Conservation (phyloP, 2,888 invertebrate species). For the Empis livida region DNA sequence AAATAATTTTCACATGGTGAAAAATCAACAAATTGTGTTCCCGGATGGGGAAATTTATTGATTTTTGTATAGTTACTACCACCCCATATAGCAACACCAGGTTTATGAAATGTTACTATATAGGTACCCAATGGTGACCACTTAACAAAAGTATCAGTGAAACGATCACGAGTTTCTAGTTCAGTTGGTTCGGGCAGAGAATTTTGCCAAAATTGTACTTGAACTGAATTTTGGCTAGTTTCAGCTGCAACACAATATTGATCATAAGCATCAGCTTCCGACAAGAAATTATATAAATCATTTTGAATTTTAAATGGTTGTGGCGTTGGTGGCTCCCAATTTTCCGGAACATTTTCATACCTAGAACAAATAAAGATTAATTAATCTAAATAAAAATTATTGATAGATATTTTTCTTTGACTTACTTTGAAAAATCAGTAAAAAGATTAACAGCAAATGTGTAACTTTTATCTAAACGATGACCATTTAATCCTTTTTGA, state of each 20-base stretch:
- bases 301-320: slow-evolving; percentile 84
- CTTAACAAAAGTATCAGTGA: slow-evolving; percentile 91
- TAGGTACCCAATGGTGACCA: slow-evolving; percentile 98
- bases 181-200: slow-evolving; percentile 72
- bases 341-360: slow-evolving; percentile 76
- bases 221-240: slow-evolving; percentile 57
- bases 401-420: no score
- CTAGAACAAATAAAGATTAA: slow-evolving; percentile 29
- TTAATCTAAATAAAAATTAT: not conserved
- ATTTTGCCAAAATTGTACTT: slow-evolving; percentile 81
- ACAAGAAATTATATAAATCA: slow-evolving; percentile 83
- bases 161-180: slow-evolving; percentile 72
- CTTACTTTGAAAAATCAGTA: slow-evolving; percentile 87
- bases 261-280: slow-evolving; percentile 91
- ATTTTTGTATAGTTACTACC: slow-evolving; percentile 87
- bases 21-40: slow-evolving; percentile 92
- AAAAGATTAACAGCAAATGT: slow-evolving; percentile 89
- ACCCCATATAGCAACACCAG: slow-evolving; percentile 95
- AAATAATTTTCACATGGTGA: slow-evolving; percentile 96
- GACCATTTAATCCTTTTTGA: slow-evolving; percentile 75
- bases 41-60: slow-evolving; percentile 77
- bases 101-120: slow-evolving; percentile 88
- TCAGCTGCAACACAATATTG: slow-evolving; percentile 82
- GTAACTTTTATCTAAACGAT: slow-evolving; percentile 91
- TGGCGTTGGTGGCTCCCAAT: slow-evolving; percentile 85